Percentiles rank a stretch among this genome's conserved stretches.
These are phyloP conservation scores for Characodon lateralis DNA, from an alignment of 2,797 vertebrate genomes.

Conservation along the genomic window DNA sequence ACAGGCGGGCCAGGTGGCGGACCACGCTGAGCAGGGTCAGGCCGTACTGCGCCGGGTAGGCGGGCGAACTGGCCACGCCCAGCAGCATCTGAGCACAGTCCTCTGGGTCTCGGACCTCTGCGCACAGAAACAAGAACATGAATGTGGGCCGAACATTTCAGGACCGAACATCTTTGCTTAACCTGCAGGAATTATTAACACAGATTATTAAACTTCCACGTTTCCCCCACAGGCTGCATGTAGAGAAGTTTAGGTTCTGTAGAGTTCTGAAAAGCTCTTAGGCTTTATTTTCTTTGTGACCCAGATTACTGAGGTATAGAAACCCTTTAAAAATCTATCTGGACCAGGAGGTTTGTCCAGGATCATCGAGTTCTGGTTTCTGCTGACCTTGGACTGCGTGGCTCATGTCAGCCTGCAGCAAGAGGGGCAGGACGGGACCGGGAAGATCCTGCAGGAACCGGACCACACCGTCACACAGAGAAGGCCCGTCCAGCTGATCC, in stretches of 20 bases:
- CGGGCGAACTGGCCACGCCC: slow-evolving; percentile 83
- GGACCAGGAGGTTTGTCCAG: background rate
- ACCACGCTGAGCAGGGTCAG: slow-evolving; percentile 90
- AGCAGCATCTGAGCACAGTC: slow-evolving; percentile 86
- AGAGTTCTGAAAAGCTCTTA: too few species aligned
- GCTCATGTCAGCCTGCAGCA: slow-evolving; percentile 86
- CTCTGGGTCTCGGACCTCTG: slow-evolving; percentile 87
- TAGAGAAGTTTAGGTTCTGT: too few species aligned
- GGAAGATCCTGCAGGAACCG: slow-evolving; percentile 90
- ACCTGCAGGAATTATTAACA: background rate
- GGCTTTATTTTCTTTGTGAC: too few species aligned
- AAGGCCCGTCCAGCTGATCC: slow-evolving; percentile 83
- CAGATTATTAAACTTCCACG: too few species aligned
- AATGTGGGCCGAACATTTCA: background rate
- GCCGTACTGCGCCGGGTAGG: slow-evolving; percentile 87
- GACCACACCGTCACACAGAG: slow-evolving; percentile 86
- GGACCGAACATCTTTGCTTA: too few species aligned
- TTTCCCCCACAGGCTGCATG: too few species aligned
- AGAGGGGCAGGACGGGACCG: slow-evolving; percentile 85
- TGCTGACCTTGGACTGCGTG: slow-evolving; percentile 84
- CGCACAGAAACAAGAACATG: background rate
- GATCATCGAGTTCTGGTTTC: background rate
- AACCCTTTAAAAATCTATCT: background rate
- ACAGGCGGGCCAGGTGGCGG: slow-evolving; percentile 88
- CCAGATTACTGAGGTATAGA: too few species aligned